A percentile compares a stretch with the other conserved stretches of the same genome.
phyloP scores from a whole-genome alignment of 2,797 vertebrate species.

The Premnoplex brunnescens region DNA sequence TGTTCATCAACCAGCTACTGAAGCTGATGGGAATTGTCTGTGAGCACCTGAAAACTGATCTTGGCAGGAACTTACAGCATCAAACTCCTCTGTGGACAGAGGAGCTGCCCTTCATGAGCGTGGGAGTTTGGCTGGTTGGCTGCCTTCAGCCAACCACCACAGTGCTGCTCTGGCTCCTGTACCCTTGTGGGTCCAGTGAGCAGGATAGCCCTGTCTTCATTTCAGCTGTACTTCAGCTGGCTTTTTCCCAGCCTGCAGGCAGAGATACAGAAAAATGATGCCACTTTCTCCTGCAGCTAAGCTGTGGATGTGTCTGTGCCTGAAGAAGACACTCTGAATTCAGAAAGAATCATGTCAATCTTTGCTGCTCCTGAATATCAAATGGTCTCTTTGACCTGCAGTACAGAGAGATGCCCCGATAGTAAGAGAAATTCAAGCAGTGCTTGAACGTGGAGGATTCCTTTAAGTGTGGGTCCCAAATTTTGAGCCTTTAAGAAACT shows the following conservation, averaged over 20 bases:
- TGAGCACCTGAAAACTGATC: neutral
- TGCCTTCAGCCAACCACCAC: neutral
- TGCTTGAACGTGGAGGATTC: neutral
- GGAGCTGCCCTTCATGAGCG: neutral
- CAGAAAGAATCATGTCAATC: neutral
- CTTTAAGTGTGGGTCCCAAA: neutral
- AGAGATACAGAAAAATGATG: neutral
- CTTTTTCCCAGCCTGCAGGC: neutral
- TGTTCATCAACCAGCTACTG: neutral
- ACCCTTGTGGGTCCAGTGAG: neutral
- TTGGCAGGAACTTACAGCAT: neutral
- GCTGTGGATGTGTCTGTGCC: neutral
- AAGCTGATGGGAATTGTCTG: neutral
- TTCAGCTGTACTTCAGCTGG: neutral
- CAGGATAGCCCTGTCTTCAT: neutral
- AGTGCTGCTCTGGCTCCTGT: neutral
- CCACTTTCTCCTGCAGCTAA: neutral
- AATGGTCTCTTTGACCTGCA: neutral
- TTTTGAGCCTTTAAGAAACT: constrained; percentile 37
- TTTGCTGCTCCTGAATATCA: neutral
- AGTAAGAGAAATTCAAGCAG: neutral
- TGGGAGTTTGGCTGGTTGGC: accelerated
- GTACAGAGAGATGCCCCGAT: neutral
- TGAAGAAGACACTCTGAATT: neutral
- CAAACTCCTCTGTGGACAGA: neutral